These are phyloP conservation scores for Eulimnadia texana DNA, from an alignment of 1,140 invertebrate genomes.

Conservation along the genomic window DNA sequence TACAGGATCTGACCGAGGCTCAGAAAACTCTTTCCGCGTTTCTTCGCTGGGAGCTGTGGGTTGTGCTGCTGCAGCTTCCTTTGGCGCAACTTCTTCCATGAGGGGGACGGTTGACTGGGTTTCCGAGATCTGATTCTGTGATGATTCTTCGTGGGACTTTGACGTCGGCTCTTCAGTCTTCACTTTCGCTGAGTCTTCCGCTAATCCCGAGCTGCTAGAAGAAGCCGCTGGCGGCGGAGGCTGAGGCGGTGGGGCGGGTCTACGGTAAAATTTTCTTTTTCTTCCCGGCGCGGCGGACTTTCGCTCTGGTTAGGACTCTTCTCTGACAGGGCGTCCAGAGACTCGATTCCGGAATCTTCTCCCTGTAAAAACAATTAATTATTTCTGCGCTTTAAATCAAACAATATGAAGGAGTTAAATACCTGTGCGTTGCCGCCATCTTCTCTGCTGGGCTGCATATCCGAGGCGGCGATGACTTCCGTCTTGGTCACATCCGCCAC, in stretches of 20 bases:
- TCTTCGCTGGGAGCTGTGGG: too few relatives aligned
- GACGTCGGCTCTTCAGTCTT: too few relatives aligned
- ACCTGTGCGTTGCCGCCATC: constrained; percentile 10
- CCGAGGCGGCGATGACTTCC: neutral
- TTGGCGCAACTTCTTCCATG: neutral
- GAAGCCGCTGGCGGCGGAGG: constrained; percentile 3
- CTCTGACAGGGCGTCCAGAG: constrained; percentile 80
- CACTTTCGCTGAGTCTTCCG: too few relatives aligned
- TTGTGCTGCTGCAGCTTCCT: neutral
- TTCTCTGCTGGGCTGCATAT: neutral
- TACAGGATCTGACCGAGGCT: too few relatives aligned
- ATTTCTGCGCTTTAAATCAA: too few relatives aligned
- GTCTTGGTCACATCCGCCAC: neutral
- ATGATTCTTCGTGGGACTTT: neutral
- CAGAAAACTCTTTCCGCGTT: too few relatives aligned
- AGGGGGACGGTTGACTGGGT: neutral
- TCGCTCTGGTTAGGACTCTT: constrained; percentile 75
- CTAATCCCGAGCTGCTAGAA: too few relatives aligned
- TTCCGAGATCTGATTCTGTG: neutral
- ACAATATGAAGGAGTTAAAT: too few relatives aligned
- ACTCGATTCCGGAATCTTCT: constrained; percentile 82
- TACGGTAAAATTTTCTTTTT: constrained; percentile 18
- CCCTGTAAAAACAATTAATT: constrained; percentile 34
- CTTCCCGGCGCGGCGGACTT: constrained; percentile 33
- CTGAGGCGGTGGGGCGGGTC: neutral